Evolutionary conservation across 2,888 invertebrate species (phyloP), one percentile per base, ranked within the genome.

Genomic region (Agrochola lota): DNA sequence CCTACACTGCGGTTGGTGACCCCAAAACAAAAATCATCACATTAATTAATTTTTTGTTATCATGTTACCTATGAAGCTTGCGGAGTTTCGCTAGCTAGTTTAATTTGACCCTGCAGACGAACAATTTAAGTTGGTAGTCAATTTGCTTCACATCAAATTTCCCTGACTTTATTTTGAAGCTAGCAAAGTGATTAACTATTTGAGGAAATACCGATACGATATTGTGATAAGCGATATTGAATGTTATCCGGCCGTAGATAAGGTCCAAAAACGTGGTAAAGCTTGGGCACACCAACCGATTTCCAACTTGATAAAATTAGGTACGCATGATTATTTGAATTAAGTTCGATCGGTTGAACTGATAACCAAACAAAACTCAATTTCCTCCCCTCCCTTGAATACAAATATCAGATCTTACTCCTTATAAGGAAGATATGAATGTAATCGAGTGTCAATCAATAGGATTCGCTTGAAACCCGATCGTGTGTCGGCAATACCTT

Each of bases 391-490:
- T 55, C 23, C 30, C 8, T 35, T 49, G 40, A 79, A 84, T 59
- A 68, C 55, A 79, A 62, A 79, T 66, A 74, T 74, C 40, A 74
- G 70, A 71, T 66, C 49, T 68, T 55, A 20, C n/a, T 64, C n/a
- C 66, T 69, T 74, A 15, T 30, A 70, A 62, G 57, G 69, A 30
- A 60, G 26, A 70, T 72, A 35, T 69, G 59, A 69, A 52, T 52
- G 49, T 79, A 76, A 85, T 84, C 66, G 81, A 76, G 73, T 80
- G 85, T 84, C 85, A 81, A 76, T 84, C 81, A 74, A 85, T 62
- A 64, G 30, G 71, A 46, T 64, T 70, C 26, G 60, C 40, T 57
- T 46, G 57, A 64, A 68, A 71, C 63, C 20, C 23, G 52, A 62
- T 57, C 20, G 46, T 52, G 23, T 6, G 63, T 30, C n/a, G 26